A percentile compares a stretch with the other conserved stretches of the same genome.
phyloP scores from a whole-genome alignment of 2,113 vertebrate species.

The Dromas ardeola region DNA sequence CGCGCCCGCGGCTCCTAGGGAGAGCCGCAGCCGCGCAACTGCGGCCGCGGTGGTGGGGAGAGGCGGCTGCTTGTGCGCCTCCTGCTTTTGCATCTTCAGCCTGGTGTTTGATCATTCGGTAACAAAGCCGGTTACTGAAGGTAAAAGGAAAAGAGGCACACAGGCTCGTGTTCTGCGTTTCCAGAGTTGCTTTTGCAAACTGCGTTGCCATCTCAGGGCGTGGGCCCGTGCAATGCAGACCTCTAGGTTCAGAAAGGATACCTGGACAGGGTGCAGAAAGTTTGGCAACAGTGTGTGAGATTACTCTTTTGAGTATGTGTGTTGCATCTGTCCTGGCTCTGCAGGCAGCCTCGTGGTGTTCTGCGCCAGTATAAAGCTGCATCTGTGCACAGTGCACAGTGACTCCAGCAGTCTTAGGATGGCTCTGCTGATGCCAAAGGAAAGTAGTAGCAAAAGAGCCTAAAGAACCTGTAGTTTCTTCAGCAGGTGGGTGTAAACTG shows the following conservation, averaged over 20 bases:
- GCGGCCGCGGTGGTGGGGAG: accelerated
- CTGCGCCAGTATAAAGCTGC: not conserved
- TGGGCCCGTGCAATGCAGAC: accelerated
- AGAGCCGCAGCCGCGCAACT: no score
- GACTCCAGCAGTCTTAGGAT: not conserved
- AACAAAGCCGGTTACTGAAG: accelerated
- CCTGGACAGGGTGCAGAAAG: not conserved
- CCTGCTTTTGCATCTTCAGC: no score
- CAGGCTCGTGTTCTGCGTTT: no score
- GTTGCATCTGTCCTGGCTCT: not conserved
- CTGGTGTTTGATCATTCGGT: accelerated
- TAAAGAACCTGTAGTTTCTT: not conserved
- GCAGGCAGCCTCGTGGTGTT: not conserved
- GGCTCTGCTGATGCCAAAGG: not conserved
- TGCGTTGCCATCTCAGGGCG: accelerated
- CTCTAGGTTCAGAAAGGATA: not conserved
- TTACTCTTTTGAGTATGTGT: accelerated
- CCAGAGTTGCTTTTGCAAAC: not conserved
- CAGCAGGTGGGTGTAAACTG: not conserved
- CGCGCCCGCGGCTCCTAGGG: accelerated
- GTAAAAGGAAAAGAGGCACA: not conserved
- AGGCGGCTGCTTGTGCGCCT: accelerated
- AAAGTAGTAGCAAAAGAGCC: not conserved
- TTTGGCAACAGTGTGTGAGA: not conserved
- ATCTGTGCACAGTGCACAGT: not conserved